Conservation (phyloP, 2,797 vertebrate genomes). For the Myotis findleyi region DNA sequence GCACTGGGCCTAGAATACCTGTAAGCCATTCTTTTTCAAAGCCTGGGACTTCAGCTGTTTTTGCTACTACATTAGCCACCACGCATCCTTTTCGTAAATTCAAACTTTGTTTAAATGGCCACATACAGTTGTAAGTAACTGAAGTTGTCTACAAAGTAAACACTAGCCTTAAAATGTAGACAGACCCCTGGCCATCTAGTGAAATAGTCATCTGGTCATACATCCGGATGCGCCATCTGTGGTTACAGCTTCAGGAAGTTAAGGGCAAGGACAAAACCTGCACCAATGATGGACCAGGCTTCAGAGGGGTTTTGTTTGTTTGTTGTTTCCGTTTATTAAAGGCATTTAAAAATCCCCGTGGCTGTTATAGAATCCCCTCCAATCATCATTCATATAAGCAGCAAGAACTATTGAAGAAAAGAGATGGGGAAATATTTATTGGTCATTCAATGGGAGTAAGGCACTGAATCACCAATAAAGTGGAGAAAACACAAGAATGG, state of each 20-base stretch:
- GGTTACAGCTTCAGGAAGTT: background rate
- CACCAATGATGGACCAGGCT: background rate
- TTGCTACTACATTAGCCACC: background rate
- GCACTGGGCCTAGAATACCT: background rate
- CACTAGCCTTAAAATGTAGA: background rate
- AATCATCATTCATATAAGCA: background rate
- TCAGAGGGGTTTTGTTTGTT: background rate
- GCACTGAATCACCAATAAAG: background rate
- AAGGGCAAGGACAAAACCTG: background rate
- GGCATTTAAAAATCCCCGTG: background rate
- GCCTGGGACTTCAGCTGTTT: background rate
- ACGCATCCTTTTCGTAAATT: background rate
- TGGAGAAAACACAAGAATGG: background rate
- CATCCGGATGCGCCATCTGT: background rate
- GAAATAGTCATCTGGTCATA: background rate
- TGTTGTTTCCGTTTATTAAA: background rate
- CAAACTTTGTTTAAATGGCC: background rate
- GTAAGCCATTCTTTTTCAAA: background rate
- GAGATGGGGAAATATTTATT: background rate
- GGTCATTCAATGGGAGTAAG: background rate
- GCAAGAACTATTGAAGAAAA: background rate
- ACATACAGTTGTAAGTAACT: background rate
- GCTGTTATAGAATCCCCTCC: background rate
- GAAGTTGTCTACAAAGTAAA: background rate
- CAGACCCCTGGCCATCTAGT: background rate